phyloP scores from a whole-genome alignment of 2,888 invertebrate genomes.

The Epirrita christyi region DNA sequence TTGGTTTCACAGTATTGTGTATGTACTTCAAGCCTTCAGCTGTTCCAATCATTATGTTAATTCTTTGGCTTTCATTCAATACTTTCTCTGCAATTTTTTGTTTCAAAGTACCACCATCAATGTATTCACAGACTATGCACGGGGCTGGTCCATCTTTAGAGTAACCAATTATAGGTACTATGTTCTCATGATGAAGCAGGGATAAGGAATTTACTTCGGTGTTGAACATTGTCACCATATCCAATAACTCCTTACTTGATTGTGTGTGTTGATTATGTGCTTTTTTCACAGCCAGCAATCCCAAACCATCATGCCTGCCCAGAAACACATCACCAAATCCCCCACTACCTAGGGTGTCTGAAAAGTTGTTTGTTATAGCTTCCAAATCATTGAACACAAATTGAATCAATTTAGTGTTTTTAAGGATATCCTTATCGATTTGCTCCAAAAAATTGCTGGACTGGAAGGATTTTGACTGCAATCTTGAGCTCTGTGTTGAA shows the following conservation, averaged over 20 bases:
- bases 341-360: conserved; percentile 85
- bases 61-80: conserved; percentile 83
- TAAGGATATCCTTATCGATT: conserved; percentile 60
- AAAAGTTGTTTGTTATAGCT: conserved; percentile 81
- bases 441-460: conserved; percentile 50
- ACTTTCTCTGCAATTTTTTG: conserved; percentile 84
- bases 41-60: conserved; percentile 87
- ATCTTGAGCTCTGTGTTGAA: conserved; percentile 6
- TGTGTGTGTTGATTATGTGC: conserved; percentile 36
- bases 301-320: conserved; percentile 72
- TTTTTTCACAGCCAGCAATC: conserved; percentile 87
- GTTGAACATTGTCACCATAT: conserved; percentile 78
- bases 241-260: conserved; percentile 54
- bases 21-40: conserved; percentile 88
- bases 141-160: conserved; percentile 88
- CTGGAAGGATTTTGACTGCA: conserved; percentile 36
- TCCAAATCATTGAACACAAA: conserved; percentile 80
- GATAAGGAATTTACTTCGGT: conserved; percentile 86
- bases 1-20: conserved; percentile 76
- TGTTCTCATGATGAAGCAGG: conserved; percentile 88
- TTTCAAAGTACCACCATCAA: conserved; percentile 90
- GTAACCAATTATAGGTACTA: conserved; percentile 90
- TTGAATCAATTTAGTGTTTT: conserved; percentile 73
- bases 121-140: conserved; percentile 91
- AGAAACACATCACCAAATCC: conserved; percentile 88